These are phyloP conservation scores for Drosophila kohkoa DNA, from an alignment of 1,140 invertebrate species.

Conservation along the genomic window DNA sequence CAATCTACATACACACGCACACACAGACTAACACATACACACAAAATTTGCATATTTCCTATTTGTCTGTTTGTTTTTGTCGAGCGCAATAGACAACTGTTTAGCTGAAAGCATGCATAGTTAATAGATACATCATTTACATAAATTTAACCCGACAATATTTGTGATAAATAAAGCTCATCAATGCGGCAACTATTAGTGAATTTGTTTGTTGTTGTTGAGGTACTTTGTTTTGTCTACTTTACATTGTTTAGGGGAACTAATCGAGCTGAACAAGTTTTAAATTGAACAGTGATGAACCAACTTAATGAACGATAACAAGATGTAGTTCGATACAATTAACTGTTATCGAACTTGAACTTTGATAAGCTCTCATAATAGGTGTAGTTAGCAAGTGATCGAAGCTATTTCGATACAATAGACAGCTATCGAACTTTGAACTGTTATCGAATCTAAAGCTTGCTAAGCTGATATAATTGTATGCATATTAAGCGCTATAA, in stretches of 20 bases:
- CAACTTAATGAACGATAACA: neutral
- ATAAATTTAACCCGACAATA: constrained; percentile 14
- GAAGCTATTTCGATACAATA: too few species aligned
- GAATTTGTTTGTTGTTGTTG: constrained; percentile 1
- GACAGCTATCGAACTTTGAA: too few species aligned
- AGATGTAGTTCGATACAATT: neutral
- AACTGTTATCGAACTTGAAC: neutral
- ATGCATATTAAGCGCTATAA: too few species aligned
- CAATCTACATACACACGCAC: constrained; percentile 43
- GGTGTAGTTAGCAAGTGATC: too few species aligned
- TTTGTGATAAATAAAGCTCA: constrained; percentile 4
- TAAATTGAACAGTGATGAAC: neutral
- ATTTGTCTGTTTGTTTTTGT: constrained; percentile 46
- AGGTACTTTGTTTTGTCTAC: neutral
- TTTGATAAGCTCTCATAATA: too few species aligned
- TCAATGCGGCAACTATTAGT: constrained; percentile 2
- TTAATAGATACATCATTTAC: constrained; percentile 24
- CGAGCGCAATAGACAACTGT: constrained; percentile 2
- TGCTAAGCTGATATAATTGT: too few species aligned
- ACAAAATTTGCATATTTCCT: constrained; percentile 73
- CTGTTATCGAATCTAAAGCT: neutral
- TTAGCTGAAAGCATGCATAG: constrained; percentile 23
- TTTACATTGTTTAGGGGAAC: neutral
- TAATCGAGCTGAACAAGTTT: neutral
- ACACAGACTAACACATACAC: too few species aligned